phyloP scores from a whole-genome alignment of 92 coral and sea anemone genomes.

The Scolanthus callimorphus region DNA sequence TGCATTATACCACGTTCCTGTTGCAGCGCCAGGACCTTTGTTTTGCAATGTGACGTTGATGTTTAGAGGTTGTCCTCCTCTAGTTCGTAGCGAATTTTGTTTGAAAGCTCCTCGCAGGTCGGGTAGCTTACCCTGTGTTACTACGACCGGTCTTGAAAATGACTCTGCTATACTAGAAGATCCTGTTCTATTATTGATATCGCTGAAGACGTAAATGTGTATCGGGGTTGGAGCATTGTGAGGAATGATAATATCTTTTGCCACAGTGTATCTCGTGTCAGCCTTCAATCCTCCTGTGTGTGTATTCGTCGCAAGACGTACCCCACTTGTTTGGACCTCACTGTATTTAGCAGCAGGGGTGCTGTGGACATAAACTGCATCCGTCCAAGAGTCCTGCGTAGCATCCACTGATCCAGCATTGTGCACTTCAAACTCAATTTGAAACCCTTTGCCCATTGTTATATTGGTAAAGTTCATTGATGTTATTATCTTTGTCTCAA shows the following conservation, averaged over 20 bases:
- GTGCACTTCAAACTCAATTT: conserved; percentile 32
- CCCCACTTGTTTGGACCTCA: conserved; percentile 38
- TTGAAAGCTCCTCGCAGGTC: conserved; percentile 54
- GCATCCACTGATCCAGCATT: conserved; percentile 41
- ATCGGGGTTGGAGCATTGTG: conserved; percentile 12
- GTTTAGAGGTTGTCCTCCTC: conserved; percentile 62
- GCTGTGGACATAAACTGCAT: conserved; percentile 43
- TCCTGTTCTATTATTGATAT: conserved; percentile 33
- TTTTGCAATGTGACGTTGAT: conserved; percentile 50
- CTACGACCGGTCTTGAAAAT: not conserved
- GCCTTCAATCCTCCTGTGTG: conserved; percentile 53
- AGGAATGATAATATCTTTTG: conserved; percentile 19
- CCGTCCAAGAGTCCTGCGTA: conserved; percentile 49
- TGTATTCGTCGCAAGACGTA: conserved; percentile 28
- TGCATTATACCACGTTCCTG: conserved; percentile 49
- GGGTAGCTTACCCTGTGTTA: conserved; percentile 47
- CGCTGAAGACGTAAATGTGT: conserved; percentile 47
- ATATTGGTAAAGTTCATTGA: conserved; percentile 22
- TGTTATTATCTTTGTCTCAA: conserved; percentile 19
- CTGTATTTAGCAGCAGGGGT: conserved; percentile 15
- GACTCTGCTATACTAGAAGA: conserved; percentile 5
- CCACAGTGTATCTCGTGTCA: conserved; percentile 29
- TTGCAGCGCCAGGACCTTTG: conserved; percentile 27
- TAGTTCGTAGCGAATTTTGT: conserved; percentile 17
- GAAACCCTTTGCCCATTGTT: conserved; percentile 32